phyloP scores from a whole-genome alignment of 2,113 vertebrate genomes.

The Argyrosomus japonicus region DNA sequence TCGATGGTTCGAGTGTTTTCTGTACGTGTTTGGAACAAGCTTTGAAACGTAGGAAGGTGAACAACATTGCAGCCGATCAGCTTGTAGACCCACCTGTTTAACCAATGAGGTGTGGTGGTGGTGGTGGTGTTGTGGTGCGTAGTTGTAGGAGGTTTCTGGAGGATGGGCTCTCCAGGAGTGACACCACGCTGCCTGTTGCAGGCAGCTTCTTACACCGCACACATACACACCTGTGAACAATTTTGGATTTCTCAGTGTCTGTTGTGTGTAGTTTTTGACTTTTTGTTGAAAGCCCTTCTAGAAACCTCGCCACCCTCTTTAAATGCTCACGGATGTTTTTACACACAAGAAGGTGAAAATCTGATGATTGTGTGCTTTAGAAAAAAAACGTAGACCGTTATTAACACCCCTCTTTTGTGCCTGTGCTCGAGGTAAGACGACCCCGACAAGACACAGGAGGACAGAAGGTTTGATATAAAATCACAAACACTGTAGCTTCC shows the following conservation, averaged over 20 bases:
- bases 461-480: neutral
- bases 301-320: neutral
- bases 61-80: slow-evolving; percentile 12
- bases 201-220: slow-evolving; percentile 39
- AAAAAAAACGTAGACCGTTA: neutral
- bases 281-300: too few relatives aligned
- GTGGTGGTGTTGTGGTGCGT: slow-evolving; percentile 24
- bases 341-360: slow-evolving; percentile 19
- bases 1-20: neutral
- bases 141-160: slow-evolving; percentile 73
- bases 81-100: slow-evolving; percentile 33
- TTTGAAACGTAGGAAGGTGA: slow-evolving; percentile 10
- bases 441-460: neutral
- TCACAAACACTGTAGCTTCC: neutral
- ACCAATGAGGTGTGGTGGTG: slow-evolving; percentile 35
- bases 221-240: neutral
- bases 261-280: too few relatives aligned
- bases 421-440: neutral
- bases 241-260: neutral
- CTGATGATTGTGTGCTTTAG: slow-evolving; percentile 12
- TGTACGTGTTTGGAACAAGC: slow-evolving; percentile 1
- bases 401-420: neutral
- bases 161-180: slow-evolving; percentile 83
- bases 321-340: neutral
- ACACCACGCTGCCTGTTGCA: slow-evolving; percentile 14